Evolutionary conservation across 2,113 vertebrate species (phyloP), one percentile per base, ranked within the genome.

Genomic region (Sapajus apella): DNA sequence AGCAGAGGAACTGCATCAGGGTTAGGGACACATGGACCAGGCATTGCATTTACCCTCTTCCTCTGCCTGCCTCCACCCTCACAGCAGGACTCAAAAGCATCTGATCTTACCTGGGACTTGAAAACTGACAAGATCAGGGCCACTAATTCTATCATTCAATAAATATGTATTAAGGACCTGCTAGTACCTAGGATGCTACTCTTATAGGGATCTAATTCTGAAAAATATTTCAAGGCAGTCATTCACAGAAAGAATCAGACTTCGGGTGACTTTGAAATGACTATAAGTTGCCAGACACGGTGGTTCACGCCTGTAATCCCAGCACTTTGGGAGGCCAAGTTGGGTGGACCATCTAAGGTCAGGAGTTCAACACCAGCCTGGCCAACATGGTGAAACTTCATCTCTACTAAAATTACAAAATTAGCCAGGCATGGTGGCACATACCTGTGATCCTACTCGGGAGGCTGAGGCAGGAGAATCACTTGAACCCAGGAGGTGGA

Each of bases 251-350:
- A 90, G 50, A 43, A 25, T 45, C 43, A 64, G 20, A 64, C 11
- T 77, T 52, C 11, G 47, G 50, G 32, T 87, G 50, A 23, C 7
- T 37, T 87, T 77, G 75, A 86, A 86, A 64, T 47, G 16, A 56
- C n/a, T 40, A 6, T 8, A 21, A 27, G 43, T 23, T 35, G 64
- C 58, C 25, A 30, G 11, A 25, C 2, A 0, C 25, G 3, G 11
- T 61, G 25, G 58, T 27, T 61, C 25, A 61, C 2, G 25, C 25
- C 58, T 61, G 58, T 61, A 30, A 61, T 30, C 58, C 58, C 58
- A 61, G 11, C 25, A 30, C 25, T 30, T 61, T 61, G 58, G 27
- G 11, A 61, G 25, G 58, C 58, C 25, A 0, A 61, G 13, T 50
- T 50, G 10, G 58, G 5, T 61, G 58, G 58, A 61, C 27, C 58